A percentile compares a stretch with the other conserved stretches of the same genome.
Evolutionary conservation across 2,113 vertebrate genomes (phyloP).

Genomic region (Heterocephalus glaber): DNA sequence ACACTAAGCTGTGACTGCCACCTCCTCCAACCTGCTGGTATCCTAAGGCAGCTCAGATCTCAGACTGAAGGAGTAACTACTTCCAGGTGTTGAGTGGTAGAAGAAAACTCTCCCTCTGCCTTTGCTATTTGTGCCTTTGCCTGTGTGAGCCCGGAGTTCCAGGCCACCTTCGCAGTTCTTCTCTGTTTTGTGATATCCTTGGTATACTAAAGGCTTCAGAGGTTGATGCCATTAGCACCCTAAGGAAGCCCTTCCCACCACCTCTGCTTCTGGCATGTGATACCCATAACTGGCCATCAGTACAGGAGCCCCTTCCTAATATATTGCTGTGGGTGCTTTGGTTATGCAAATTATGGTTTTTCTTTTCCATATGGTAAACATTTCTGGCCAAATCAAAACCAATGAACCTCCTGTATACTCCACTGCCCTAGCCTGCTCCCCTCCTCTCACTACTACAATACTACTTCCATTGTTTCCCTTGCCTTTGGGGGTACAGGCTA

Average conservation of each 20-base stretch:
- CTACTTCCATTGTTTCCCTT: no score
- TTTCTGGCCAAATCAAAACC: constrained; percentile 31
- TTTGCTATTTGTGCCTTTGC: background rate
- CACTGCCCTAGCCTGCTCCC: background rate
- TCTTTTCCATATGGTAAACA: background rate
- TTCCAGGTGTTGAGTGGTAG: background rate
- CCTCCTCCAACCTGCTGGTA: background rate
- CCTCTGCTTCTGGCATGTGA: background rate
- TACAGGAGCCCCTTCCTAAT: background rate
- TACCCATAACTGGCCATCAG: background rate
- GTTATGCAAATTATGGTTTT: background rate
- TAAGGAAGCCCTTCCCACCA: background rate
- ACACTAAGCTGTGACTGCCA: background rate
- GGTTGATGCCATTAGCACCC: rapidly evolving
- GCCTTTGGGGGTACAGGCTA: background rate
- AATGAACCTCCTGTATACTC: background rate
- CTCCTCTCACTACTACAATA: background rate
- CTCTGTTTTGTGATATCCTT: background rate
- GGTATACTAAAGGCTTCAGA: background rate
- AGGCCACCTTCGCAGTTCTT: rapidly evolving
- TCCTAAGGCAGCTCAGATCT: background rate
- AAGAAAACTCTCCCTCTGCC: background rate
- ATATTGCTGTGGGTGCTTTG: background rate
- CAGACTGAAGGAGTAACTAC: background rate
- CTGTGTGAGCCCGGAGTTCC: background rate